These are phyloP conservation scores for Samia ricini DNA, from an alignment of 1,140 invertebrate species.

Conservation along the genomic window DNA sequence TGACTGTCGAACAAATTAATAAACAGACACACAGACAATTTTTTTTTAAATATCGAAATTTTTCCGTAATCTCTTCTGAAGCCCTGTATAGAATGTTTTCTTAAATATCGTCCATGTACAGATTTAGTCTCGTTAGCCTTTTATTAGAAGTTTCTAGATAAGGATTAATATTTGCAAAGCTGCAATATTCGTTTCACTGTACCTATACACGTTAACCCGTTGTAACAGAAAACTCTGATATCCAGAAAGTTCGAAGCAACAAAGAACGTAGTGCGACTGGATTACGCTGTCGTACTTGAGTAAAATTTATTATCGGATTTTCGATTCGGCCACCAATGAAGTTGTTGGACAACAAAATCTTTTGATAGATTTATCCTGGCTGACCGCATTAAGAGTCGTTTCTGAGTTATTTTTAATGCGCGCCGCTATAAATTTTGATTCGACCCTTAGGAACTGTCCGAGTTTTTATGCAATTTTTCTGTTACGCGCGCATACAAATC, in stretches of 20 bases:
- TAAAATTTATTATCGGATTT: constrained; percentile 77
- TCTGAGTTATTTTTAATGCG: constrained; percentile 67
- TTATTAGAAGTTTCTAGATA: too few species aligned
- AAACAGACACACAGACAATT: too few species aligned
- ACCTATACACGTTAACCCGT: constrained; percentile 52
- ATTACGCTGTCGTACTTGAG: constrained; percentile 76
- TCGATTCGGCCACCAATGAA: constrained; percentile 77
- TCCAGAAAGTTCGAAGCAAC: constrained; percentile 66
- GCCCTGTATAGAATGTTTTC: too few species aligned
- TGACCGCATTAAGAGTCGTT: constrained; percentile 68
- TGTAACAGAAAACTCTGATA: constrained; percentile 28
- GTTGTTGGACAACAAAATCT: constrained; percentile 77
- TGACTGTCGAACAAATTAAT: too few species aligned
- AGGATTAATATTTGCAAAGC: background rate
- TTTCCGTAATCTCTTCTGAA: too few species aligned
- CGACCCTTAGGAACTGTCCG: constrained; percentile 34
- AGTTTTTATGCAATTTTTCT: constrained; percentile 40
- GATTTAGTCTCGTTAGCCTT: too few species aligned
- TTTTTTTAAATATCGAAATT: too few species aligned
- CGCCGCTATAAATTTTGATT: constrained; percentile 61
- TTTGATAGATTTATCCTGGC: constrained; percentile 76
- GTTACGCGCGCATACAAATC: background rate
- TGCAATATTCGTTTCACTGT: constrained; percentile 52
- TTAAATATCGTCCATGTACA: too few species aligned
- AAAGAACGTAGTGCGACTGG: constrained; percentile 70